phyloP scores from a whole-genome alignment of 2,797 vertebrate species.

The Spinus olivaceus region DNA sequence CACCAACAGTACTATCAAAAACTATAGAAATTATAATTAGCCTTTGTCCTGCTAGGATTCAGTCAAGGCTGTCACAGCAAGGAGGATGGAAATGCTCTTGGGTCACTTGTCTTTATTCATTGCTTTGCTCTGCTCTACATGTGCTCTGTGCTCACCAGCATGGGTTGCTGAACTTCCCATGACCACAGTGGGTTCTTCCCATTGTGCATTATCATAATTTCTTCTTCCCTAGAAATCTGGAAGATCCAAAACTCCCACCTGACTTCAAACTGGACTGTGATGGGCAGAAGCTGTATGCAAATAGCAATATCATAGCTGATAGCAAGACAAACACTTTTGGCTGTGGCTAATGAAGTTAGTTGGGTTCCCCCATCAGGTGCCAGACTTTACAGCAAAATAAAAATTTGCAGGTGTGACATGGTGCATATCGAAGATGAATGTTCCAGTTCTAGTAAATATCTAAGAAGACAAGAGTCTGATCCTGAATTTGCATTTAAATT shows the following conservation, averaged over 20 bases:
- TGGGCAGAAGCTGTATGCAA: background rate
- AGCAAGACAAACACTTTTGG: background rate
- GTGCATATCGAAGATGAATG: background rate
- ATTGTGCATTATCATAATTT: background rate
- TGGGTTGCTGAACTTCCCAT: background rate
- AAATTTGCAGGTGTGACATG: background rate
- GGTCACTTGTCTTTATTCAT: background rate
- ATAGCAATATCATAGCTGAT: background rate
- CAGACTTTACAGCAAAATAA: background rate
- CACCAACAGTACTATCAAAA: background rate
- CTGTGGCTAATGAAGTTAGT: background rate
- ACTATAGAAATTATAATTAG: background rate
- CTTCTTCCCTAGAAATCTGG: background rate
- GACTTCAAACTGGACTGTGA: background rate
- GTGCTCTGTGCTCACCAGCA: fast-evolving
- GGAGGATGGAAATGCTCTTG: background rate
- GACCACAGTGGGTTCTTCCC: background rate
- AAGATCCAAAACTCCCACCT: background rate
- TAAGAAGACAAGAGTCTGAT: background rate
- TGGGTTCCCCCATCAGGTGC: background rate
- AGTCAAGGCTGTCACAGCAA: background rate
- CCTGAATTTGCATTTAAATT: background rate
- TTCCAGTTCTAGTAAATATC: background rate
- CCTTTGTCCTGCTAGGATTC: background rate
- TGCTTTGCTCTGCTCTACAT: background rate